Percentiles rank a stretch among this genome's conserved stretches.
Conservation (phyloP, 2,888 invertebrate species). For the Metellina segmentata region DNA sequence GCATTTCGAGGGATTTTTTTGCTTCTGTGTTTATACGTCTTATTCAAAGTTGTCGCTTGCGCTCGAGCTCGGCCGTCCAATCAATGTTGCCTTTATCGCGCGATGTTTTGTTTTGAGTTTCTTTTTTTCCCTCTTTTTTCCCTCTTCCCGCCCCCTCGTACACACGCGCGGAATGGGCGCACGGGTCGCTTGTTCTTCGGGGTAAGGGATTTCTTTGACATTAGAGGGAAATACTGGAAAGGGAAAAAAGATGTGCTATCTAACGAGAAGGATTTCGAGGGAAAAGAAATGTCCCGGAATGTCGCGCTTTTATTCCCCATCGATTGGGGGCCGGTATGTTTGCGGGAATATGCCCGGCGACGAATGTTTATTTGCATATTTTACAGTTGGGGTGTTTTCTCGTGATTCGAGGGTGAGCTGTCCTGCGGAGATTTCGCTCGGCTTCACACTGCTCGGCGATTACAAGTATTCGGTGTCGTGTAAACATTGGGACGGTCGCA, state of each 20-base stretch:
- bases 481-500: neutral
- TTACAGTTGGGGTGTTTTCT: neutral
- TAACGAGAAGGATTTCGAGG: conserved; percentile 2
- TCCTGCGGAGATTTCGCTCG: no score
- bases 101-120: conserved; percentile 8
- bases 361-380: conserved; percentile 32
- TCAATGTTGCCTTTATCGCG: conserved; percentile 66
- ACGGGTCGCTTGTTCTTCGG: conserved; percentile 62
- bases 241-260: conserved; percentile 5
- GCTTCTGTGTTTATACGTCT: neutral
- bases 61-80: conserved; percentile 26
- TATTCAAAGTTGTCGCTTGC: conserved; percentile 51
- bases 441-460: neutral
- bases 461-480: neutral
- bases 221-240: conserved; percentile 34
- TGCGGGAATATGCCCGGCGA: conserved; percentile 1
- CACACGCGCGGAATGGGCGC: conserved; percentile 26
- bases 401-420: no score
- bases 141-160: neutral
- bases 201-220: conserved; percentile 37
- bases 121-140: neutral
- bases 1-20: conserved; percentile 51
- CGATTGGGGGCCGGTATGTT: conserved; percentile 46
- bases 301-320: conserved; percentile 28
- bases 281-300: neutral